Percentiles rank a stretch among this genome's conserved stretches.
Evolutionary conservation across 1,140 invertebrate species (phyloP).

Genomic region (Paraescarpia echinospica): DNA sequence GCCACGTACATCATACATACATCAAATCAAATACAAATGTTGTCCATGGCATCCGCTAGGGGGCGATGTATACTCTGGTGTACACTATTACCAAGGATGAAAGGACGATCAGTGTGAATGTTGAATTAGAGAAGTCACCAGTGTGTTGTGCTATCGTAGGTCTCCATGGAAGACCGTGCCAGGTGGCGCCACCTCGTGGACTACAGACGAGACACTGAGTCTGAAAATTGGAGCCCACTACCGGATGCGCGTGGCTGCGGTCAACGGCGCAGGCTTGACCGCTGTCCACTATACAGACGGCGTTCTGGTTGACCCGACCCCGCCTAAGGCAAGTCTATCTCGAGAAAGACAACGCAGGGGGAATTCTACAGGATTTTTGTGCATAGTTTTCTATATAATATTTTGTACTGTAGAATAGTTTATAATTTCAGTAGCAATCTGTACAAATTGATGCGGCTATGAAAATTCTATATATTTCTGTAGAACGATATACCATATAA

Average conservation of each 20-base stretch:
- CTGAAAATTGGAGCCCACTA: neutral
- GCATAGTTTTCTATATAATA: too few species aligned
- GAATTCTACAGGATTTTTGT: too few species aligned
- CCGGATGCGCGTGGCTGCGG: neutral
- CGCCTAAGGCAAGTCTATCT: neutral
- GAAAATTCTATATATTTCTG: too few species aligned
- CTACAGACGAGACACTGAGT: neutral
- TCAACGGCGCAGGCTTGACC: constrained; percentile 10
- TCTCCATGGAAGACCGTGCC: neutral
- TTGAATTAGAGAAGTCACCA: neutral
- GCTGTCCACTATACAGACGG: constrained; percentile 14
- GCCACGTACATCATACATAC: too few species aligned
- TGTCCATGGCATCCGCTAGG: too few species aligned
- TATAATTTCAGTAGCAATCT: too few species aligned
- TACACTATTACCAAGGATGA: too few species aligned
- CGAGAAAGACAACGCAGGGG: neutral
- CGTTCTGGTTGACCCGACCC: neutral
- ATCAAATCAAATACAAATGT: too few species aligned
- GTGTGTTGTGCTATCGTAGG: neutral
- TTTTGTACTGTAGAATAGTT: too few species aligned
- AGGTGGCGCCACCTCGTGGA: neutral
- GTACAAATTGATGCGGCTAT: too few species aligned
- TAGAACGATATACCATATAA: too few species aligned
- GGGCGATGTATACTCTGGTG: too few species aligned
- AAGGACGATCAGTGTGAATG: neutral